Conservation (phyloP, 2,113 vertebrate genomes). For the Anolis sagrei region DNA sequence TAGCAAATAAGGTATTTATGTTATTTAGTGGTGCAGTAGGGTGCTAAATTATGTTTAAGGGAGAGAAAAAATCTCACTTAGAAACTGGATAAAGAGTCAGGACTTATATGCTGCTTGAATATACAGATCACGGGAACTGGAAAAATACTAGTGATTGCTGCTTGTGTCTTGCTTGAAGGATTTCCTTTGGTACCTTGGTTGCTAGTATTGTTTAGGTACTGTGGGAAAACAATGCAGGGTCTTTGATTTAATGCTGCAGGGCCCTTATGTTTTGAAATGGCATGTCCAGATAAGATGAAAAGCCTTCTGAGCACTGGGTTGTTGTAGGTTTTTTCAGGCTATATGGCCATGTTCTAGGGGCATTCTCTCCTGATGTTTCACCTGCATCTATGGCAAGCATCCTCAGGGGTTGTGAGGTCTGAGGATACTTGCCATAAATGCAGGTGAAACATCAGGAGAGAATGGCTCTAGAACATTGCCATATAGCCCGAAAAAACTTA, state of each 20-base stretch:
- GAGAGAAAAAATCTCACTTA: background rate
- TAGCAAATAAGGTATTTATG: background rate
- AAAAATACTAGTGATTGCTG: background rate
- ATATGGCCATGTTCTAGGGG: no score
- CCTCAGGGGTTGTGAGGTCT: no score
- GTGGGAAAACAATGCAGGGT: background rate
- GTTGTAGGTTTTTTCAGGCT: no score
- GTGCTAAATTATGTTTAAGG: background rate
- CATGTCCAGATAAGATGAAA: background rate
- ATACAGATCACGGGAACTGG: background rate
- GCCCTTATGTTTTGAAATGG: background rate
- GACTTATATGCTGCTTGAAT: background rate
- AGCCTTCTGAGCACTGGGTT: background rate
- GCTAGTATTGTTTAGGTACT: no score
- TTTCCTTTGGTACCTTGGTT: background rate
- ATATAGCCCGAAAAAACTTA: no score
- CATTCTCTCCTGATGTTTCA: no score
- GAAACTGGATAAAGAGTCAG: background rate
- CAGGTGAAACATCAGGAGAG: no score
- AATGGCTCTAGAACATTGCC: no score
- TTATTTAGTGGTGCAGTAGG: background rate
- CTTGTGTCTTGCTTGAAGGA: no score
- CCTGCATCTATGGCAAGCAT: no score
- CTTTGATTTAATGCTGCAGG: background rate
- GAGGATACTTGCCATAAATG: no score